Percentiles rank a stretch among this genome's conserved stretches.
These are phyloP conservation scores for Sebastes itinus DNA, from an alignment of 2,797 vertebrate genomes.

Conservation along the genomic window DNA sequence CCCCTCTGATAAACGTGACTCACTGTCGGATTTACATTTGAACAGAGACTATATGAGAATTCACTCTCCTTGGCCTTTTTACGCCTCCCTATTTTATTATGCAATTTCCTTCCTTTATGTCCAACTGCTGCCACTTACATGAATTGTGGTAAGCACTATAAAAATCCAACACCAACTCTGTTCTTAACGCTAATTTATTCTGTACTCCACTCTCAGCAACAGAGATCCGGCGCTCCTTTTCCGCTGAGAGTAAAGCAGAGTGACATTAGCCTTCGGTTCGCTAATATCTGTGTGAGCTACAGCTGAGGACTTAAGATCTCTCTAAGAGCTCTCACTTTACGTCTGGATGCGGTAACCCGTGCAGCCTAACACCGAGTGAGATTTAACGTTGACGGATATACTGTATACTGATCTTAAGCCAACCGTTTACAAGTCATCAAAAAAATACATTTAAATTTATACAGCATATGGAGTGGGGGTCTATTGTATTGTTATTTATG, in stretches of 20 bases:
- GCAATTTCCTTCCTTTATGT: constrained; percentile 51
- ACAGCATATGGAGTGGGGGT: constrained; percentile 32
- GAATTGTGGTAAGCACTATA: constrained; percentile 28
- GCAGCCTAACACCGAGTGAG: neutral
- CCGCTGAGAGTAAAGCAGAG: constrained; percentile 1
- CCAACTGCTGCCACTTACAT: constrained; percentile 28
- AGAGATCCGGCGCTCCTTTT: neutral
- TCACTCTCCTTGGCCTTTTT: constrained; percentile 19
- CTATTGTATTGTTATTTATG: constrained; percentile 53
- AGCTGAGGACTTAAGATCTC: constrained; percentile 21
- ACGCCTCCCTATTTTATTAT: constrained; percentile 47
- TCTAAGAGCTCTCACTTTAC: neutral
- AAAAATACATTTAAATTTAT: constrained; percentile 51
- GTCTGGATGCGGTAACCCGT: neutral
- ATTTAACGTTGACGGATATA: constrained; percentile 41
- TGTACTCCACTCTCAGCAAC: neutral
- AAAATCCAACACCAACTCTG: constrained; percentile 33
- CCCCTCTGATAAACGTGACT: neutral
- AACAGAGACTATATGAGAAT: neutral
- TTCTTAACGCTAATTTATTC: constrained; percentile 31
- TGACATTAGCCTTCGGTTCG: neutral
- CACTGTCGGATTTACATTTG: constrained; percentile 7
- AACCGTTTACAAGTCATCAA: constrained; percentile 52
- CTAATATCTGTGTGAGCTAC: constrained; percentile 28
- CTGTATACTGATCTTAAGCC: constrained; percentile 29